Evolutionary conservation across 2,888 invertebrate genomes (phyloP).

Genomic region (Amblyjoppa fuscipennis): DNA sequence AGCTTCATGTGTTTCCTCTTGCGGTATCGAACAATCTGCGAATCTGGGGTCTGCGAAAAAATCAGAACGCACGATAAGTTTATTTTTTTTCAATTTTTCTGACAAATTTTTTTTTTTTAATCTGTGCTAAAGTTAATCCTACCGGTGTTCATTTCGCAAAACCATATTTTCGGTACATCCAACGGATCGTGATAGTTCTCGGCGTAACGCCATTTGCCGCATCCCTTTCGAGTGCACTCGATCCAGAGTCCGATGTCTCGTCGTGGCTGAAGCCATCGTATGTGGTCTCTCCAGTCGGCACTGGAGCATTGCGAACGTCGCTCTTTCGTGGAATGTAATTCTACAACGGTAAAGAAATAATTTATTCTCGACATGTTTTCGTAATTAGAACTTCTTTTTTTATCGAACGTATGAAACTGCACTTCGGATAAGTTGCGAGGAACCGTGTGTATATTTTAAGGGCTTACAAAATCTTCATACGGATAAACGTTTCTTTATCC

Average conservation of each 20-base stretch:
- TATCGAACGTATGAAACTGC: background rate
- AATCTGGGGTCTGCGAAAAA: constrained; percentile 63
- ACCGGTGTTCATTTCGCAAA: constrained; percentile 88
- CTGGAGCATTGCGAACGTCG: too few relatives aligned
- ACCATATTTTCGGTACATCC: constrained; percentile 88
- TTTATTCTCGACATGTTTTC: background rate
- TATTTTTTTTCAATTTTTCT: constrained; percentile 12
- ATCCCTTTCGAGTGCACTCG: constrained; percentile 86
- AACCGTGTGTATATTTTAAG: too few relatives aligned
- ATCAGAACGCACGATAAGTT: background rate
- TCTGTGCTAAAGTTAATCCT: constrained; percentile 52
- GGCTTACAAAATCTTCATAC: too few relatives aligned
- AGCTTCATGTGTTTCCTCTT: constrained; percentile 84
- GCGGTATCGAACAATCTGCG: constrained; percentile 86
- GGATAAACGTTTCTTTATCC: too few relatives aligned
- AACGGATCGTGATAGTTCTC: constrained; percentile 87
- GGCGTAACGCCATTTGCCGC: constrained; percentile 88
- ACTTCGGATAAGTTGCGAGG: background rate
- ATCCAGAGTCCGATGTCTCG: constrained; percentile 87
- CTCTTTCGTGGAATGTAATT: background rate
- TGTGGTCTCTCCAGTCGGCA: constrained; percentile 49
- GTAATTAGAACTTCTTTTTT: background rate
- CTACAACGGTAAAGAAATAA: background rate
- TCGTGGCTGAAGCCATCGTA: constrained; percentile 86
- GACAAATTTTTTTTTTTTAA: too few relatives aligned